Evolutionary conservation across 1,140 invertebrate genomes (phyloP).

Genomic region (Delia radicum): DNA sequence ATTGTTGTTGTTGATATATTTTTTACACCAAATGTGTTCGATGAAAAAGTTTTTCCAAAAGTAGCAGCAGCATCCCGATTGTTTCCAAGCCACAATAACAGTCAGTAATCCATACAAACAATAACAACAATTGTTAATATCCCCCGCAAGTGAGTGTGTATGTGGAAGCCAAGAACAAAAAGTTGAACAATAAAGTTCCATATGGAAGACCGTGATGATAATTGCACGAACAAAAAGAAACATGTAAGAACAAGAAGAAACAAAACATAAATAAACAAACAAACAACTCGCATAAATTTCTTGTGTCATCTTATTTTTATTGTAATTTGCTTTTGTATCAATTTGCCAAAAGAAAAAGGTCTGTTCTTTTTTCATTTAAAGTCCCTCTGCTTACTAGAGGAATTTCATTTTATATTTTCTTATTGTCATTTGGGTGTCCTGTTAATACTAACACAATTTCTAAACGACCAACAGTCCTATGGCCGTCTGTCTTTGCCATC

Average conservation of each 20-base stretch:
- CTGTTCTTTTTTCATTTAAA: not conserved
- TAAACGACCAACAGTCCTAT: not conserved
- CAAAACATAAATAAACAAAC: conserved; percentile 11
- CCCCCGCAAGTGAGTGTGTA: too few relatives aligned
- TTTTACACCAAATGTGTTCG: conserved; percentile 7
- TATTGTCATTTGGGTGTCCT: not conserved
- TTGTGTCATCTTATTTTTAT: not conserved
- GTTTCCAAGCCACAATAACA: not conserved
- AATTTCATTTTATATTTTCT: not conserved
- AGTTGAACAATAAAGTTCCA: not conserved
- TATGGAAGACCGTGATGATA: not conserved
- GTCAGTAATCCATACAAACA: too few relatives aligned
- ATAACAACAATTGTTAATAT: too few relatives aligned
- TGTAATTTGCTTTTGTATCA: conserved; percentile 12
- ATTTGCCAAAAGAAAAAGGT: conserved; percentile 1
- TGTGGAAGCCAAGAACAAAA: not conserved
- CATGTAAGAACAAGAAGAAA: not conserved
- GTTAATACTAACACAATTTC: not conserved
- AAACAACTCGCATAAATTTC: conserved; percentile 11
- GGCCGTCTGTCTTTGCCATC: not conserved
- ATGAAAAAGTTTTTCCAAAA: not conserved
- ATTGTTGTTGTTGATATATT: conserved; percentile 1
- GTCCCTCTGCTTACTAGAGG: too few relatives aligned
- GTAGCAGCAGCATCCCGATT: not conserved
- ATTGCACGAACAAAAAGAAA: not conserved